Conservation (phyloP, 2,888 invertebrate genomes). For the Smittia sp. region DNA sequence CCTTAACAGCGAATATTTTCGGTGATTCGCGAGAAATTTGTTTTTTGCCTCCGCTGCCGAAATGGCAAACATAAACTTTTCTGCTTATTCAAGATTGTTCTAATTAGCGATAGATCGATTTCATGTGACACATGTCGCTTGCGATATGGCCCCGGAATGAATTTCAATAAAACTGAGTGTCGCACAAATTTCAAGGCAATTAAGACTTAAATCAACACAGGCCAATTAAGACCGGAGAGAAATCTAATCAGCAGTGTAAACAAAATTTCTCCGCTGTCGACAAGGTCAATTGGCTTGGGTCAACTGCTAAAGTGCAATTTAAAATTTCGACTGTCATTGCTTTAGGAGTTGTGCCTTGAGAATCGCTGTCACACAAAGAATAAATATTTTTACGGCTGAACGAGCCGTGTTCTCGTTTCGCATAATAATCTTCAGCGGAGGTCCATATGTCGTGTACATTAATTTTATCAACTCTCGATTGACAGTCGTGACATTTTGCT, state of each 20-base stretch:
- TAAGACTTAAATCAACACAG: conserved; percentile 1
- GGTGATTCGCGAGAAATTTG: too few relatives aligned
- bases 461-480: neutral
- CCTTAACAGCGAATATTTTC: neutral
- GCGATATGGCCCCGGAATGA: too few relatives aligned
- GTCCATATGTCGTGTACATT: neutral
- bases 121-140: too few relatives aligned
- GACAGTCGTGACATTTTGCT: neutral
- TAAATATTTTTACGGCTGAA: too few relatives aligned
- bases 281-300: neutral
- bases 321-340: conserved; percentile 1
- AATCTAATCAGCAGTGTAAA: conserved; percentile 18
- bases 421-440: neutral
- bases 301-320: neutral
- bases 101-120: too few relatives aligned
- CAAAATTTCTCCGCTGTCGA: neutral
- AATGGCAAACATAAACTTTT: too few relatives aligned
- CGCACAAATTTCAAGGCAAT: conserved; percentile 17
- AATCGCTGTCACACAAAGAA: too few relatives aligned
- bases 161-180: neutral
- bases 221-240: neutral
- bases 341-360: neutral
- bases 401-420: neutral
- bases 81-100: too few relatives aligned
- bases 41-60: too few relatives aligned